Evolutionary conservation across 2,113 vertebrate genomes (phyloP).

Genomic region (Panurus biarmicus): DNA sequence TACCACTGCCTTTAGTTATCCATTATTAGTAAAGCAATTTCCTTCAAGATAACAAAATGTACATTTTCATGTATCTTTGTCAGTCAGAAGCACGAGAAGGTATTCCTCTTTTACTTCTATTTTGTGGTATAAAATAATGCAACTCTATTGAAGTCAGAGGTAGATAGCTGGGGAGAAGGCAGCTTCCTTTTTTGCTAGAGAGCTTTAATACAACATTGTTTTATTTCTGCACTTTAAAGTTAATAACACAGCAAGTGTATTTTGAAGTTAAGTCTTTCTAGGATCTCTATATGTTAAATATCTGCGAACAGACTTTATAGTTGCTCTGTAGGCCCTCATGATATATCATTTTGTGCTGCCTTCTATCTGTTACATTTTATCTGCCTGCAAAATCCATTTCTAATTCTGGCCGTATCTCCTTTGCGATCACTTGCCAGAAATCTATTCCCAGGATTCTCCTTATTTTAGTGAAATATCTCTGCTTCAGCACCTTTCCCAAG

Average conservation of each 20-base stretch:
- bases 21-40: not conserved
- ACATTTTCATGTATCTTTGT: not conserved
- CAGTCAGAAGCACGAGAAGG: not conserved
- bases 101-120: not conserved
- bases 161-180: not conserved
- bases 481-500: slow-evolving; percentile 77
- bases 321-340: slow-evolving; percentile 7
- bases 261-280: slow-evolving; percentile 69
- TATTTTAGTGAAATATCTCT: slow-evolving; percentile 75
- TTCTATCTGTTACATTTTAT: slow-evolving; percentile 70
- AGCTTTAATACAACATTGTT: slow-evolving; percentile 32
- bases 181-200: not conserved
- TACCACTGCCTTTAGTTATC: not conserved
- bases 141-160: not conserved
- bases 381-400: slow-evolving; percentile 73
- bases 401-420: slow-evolving; percentile 72
- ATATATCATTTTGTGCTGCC: slow-evolving; percentile 64
- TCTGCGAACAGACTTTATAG: slow-evolving; percentile 58
- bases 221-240: slow-evolving; percentile 57
- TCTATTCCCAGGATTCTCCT: slow-evolving; percentile 71
- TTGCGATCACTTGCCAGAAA: slow-evolving; percentile 61
- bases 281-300: slow-evolving; percentile 63
- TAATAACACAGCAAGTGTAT: slow-evolving; percentile 43
- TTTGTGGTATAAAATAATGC: not conserved
- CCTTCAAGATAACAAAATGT: not conserved